Percentiles rank a stretch among this genome's conserved stretches.
Evolutionary conservation across 1,140 invertebrate species (phyloP).

Genomic region (Drosophila takahashii): DNA sequence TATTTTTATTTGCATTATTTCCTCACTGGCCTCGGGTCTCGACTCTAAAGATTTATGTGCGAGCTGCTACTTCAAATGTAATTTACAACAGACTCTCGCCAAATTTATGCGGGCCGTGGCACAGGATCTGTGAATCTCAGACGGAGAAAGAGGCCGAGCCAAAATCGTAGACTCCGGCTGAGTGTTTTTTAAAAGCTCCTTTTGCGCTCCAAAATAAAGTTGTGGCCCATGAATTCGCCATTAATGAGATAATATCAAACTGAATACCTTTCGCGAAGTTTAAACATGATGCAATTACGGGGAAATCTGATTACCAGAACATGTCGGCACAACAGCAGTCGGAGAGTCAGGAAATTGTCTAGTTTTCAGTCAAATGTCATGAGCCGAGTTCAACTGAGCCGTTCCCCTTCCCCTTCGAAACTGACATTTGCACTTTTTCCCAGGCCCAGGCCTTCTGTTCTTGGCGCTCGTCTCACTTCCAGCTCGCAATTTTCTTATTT

Average conservation of each 20-base stretch:
- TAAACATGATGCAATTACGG: conserved; percentile 49
- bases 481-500: conserved; percentile 2
- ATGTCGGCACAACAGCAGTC: conserved; percentile 29
- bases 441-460: conserved; percentile 13
- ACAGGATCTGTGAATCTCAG: conserved; percentile 21
- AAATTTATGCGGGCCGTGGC: conserved; percentile 66
- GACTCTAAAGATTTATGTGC: conserved; percentile 72
- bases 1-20: conserved; percentile 60
- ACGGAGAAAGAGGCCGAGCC: conserved; percentile 27
- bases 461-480: conserved; percentile 11
- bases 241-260: conserved; percentile 37
- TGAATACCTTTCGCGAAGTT: conserved; percentile 18
- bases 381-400: conserved; percentile 26
- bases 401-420: conserved; percentile 25
- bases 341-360: conserved; percentile 37
- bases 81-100: conserved; percentile 70
- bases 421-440: conserved; percentile 80
- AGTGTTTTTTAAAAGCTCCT: conserved; percentile 39
- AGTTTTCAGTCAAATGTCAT: conserved; percentile 66
- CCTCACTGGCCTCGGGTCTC: conserved; percentile 34
- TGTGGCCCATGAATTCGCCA: conserved; percentile 36
- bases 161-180: conserved; percentile 28
- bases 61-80: conserved; percentile 78
- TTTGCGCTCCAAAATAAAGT: conserved; percentile 20
- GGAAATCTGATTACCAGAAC: conserved; percentile 41